These are phyloP conservation scores for Drosophila bipectinata DNA, from an alignment of 1,140 invertebrate genomes.

Conservation along the genomic window DNA sequence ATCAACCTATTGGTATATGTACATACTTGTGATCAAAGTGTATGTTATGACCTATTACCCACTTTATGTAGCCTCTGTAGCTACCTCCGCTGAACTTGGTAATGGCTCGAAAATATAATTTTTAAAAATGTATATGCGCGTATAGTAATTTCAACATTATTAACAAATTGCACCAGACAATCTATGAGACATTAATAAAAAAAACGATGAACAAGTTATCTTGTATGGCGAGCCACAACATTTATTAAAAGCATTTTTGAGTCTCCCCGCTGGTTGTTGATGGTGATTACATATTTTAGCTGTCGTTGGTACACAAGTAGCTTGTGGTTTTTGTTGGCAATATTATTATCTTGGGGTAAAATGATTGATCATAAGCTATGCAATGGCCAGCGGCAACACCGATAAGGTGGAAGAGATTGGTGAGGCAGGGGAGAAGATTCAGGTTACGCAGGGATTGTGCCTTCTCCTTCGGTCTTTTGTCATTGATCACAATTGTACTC, in stretches of 20 bases:
- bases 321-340: conserved; percentile 61
- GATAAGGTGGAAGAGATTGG: conserved; percentile 24
- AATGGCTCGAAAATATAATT: conserved; percentile 45
- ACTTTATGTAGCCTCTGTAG: background rate
- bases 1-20: conserved; percentile 1
- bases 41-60: background rate
- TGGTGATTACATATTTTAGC: conserved; percentile 74
- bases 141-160: conserved; percentile 77
- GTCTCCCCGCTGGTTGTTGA: conserved; percentile 48
- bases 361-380: conserved; percentile 78
- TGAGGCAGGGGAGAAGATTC: conserved; percentile 19
- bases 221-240: conserved; percentile 60
- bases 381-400: conserved; percentile 18
- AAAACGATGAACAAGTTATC: conserved; percentile 54
- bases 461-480: conserved; percentile 33
- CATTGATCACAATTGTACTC: conserved; percentile 52
- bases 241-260: conserved; percentile 79
- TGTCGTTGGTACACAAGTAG: conserved; percentile 71
- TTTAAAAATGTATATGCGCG: conserved; percentile 37
- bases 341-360: conserved; percentile 69
- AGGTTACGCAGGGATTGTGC: conserved; percentile 7
- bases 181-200: conserved; percentile 43
- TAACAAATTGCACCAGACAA: conserved; percentile 71
- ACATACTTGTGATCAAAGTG: conserved; percentile 1
- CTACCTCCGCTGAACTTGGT: conserved; percentile 36